A percentile compares a stretch with the other conserved stretches of the same genome.
phyloP scores from a whole-genome alignment of 2,797 vertebrate genomes.

The Coluber constrictor region DNA sequence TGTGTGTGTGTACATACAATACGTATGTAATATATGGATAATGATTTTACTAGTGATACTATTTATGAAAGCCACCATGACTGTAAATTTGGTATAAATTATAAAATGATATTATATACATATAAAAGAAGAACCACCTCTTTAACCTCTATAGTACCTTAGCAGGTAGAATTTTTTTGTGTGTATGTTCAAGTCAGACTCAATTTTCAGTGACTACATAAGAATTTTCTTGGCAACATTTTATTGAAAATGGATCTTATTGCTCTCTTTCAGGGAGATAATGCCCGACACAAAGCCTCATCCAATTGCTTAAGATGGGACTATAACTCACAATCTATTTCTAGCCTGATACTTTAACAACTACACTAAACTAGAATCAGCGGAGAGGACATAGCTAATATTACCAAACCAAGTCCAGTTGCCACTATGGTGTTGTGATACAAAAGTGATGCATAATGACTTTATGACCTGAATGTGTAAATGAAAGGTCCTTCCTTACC shows the following conservation, averaged over 20 bases:
- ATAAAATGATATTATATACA: background rate
- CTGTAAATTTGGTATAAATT: too few species aligned
- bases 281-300: background rate
- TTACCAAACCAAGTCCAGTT: background rate
- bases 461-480: slow-evolving; percentile 29
- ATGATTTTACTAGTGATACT: background rate
- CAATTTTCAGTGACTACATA: background rate
- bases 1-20: too few species aligned
- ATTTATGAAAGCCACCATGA: too few species aligned
- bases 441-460: background rate
- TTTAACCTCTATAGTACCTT: background rate
- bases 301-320: background rate
- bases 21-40: background rate
- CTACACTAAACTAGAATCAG: background rate
- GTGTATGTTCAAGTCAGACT: background rate
- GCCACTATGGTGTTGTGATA: background rate
- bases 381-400: background rate
- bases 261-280: background rate
- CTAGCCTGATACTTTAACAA: background rate
- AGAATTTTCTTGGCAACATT: background rate
- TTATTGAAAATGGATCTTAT: background rate
- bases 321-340: background rate
- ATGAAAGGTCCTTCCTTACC: slow-evolving; percentile 70
- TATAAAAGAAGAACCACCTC: background rate
- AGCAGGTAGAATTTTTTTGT: background rate